Conservation (phyloP, 2,113 vertebrate genomes). For the Apodemus speciosus region DNA sequence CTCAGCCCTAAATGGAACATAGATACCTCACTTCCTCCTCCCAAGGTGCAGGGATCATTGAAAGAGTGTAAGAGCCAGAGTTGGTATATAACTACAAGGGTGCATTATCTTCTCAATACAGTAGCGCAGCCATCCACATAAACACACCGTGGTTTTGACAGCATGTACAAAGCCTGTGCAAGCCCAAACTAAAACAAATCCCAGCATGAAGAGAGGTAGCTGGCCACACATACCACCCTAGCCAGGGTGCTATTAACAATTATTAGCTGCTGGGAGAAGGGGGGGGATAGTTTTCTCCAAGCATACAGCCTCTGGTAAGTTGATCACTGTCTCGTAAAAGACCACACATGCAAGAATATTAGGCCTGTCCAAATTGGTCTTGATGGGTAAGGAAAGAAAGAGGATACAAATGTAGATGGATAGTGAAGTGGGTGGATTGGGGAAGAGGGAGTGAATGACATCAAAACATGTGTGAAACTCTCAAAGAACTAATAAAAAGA, state of each 20-base stretch:
- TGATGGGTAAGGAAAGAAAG: neutral
- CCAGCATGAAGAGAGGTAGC: neutral
- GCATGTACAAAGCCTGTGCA: neutral
- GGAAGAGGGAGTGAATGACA: neutral
- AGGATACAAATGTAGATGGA: neutral
- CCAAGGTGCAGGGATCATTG: neutral
- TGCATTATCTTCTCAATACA: neutral
- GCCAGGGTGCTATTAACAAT: neutral
- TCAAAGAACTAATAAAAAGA: neutral
- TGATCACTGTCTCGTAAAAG: neutral
- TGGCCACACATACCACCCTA: neutral
- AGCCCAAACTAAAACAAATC: neutral
- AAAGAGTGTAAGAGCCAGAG: neutral
- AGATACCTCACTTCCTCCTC: neutral
- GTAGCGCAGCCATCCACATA: neutral
- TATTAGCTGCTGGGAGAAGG: neutral
- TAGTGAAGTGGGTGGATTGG: neutral
- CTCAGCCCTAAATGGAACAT: neutral
- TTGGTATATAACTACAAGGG: neutral
- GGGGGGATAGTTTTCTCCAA: neutral
- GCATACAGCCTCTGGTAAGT: neutral
- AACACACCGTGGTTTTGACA: neutral
- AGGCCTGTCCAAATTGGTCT: neutral
- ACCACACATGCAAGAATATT: neutral
- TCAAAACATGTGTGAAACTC: neutral